These are phyloP conservation scores for Simalia tracyae DNA, from an alignment of 2,797 vertebrate species.

Conservation along the genomic window DNA sequence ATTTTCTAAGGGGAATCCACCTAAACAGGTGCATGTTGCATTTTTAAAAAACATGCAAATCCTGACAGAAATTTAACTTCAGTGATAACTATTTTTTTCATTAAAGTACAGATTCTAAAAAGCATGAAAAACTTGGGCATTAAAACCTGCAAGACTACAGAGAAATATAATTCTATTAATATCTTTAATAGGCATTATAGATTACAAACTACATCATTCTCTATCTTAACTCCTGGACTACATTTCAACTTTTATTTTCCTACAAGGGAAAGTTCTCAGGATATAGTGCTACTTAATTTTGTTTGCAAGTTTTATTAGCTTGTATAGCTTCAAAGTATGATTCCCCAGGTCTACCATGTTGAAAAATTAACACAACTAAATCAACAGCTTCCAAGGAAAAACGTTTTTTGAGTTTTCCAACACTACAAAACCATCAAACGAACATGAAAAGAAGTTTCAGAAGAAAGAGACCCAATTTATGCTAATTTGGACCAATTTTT, in stretches of 20 bases:
- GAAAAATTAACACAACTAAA: not conserved
- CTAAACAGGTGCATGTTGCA: not conserved
- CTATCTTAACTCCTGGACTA: not conserved
- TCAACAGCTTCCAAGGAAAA: not conserved
- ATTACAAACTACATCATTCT: not conserved
- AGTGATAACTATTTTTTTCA: not conserved
- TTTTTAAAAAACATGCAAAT: not conserved
- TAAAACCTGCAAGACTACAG: not conserved
- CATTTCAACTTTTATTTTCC: not conserved
- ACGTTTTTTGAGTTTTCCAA: not conserved
- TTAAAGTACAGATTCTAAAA: not conserved
- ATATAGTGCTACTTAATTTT: not conserved
- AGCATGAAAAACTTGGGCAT: not conserved
- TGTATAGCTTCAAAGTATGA: not conserved
- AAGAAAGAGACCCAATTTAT: not conserved
- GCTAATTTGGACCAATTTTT: not conserved
- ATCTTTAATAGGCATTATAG: not conserved
- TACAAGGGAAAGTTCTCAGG: not conserved
- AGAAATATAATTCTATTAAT: not conserved
- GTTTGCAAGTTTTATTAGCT: no score
- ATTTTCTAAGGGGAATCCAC: not conserved
- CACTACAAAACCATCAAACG: not conserved
- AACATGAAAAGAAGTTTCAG: not conserved
- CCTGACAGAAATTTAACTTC: not conserved
- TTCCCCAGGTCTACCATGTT: not conserved